phyloP scores from a whole-genome alignment of 2,113 vertebrate genomes.

The Alaudala cheleensis region DNA sequence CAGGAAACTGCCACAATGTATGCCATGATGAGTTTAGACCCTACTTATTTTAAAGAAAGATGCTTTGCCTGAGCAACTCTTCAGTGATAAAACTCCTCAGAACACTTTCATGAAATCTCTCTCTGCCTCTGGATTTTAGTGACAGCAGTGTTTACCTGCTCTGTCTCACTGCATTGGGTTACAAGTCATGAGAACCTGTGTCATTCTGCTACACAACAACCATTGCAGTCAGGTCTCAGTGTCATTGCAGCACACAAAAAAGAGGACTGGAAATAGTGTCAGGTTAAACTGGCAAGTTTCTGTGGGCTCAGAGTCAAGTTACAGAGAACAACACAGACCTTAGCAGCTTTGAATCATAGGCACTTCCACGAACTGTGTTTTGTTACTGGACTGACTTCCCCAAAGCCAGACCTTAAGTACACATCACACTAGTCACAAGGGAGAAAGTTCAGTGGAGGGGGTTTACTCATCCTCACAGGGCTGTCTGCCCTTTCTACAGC shows the following conservation, averaged over 20 bases:
- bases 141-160: neutral
- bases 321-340: neutral
- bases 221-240: neutral
- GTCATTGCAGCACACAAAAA: neutral
- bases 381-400: neutral
- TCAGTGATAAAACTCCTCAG: neutral
- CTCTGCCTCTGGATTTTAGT: neutral
- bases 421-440: neutral
- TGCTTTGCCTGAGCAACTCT: neutral
- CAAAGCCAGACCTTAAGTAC: neutral
- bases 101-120: neutral
- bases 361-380: neutral
- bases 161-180: too few relatives aligned
- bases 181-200: fast-evolving
- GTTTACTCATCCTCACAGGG: neutral
- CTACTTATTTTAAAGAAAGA: neutral
- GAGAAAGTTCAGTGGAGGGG: neutral
- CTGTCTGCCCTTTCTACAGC: neutral
- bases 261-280: neutral
- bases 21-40: neutral
- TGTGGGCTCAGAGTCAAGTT: neutral
- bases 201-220: fast-evolving
- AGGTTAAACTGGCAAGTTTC: neutral
- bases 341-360: neutral
- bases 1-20: neutral